These are phyloP conservation scores for Polia nebulosa DNA, from an alignment of 2,888 invertebrate genomes.

Conservation along the genomic window DNA sequence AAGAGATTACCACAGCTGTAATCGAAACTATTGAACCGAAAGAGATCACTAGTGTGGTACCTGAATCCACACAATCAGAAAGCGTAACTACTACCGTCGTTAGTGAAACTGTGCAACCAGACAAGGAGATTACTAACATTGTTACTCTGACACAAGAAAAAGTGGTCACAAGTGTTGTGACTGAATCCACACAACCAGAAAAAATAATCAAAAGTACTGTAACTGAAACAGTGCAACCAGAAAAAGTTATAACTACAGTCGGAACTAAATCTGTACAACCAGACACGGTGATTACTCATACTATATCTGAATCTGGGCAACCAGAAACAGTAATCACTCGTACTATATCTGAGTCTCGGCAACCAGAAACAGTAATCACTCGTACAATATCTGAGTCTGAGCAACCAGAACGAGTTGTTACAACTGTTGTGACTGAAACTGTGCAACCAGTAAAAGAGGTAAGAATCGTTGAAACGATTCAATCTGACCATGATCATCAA, in stretches of 20 bases:
- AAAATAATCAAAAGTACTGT: constrained; percentile 27
- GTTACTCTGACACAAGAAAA: neutral
- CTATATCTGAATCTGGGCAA: constrained; percentile 7
- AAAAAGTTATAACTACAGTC: constrained; percentile 49
- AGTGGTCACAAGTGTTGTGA: neutral
- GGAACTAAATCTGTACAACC: constrained; percentile 23
- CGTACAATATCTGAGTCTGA: constrained; percentile 6
- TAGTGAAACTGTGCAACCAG: neutral
- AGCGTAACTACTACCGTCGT: neutral
- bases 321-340: constrained; percentile 20
- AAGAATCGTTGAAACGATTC: constrained; percentile 53
- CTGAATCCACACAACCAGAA: constrained; percentile 30
- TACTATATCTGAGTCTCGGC: constrained; percentile 6
- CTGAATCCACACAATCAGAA: neutral
- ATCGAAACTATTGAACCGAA: neutral
- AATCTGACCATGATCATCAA: constrained; percentile 50
- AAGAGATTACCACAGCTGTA: constrained; percentile 24
- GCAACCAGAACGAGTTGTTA: constrained; percentile 37
- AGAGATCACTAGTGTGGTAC: neutral
- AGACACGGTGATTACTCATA: constrained; percentile 42
- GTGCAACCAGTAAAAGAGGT: constrained; percentile 61
- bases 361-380: constrained; percentile 33
- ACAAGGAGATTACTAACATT: neutral
- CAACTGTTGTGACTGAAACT: constrained; percentile 47
- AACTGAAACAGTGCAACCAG: constrained; percentile 22